Base-by-base conservation (phyloP, 2,113 vertebrate species). In the Sceloporus tristichus region DNA sequence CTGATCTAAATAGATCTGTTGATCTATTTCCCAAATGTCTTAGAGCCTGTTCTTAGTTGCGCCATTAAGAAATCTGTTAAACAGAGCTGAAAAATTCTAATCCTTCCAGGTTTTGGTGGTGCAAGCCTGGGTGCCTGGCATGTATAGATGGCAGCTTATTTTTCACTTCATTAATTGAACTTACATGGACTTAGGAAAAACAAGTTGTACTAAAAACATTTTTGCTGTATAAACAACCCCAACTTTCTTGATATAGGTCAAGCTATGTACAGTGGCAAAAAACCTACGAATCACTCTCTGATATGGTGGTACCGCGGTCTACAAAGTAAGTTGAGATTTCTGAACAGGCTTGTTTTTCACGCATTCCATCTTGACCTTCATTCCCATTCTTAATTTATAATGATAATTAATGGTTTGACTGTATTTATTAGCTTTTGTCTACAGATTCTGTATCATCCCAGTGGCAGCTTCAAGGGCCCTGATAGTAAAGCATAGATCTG, bases 301-400 rank as follows among this genome's bases (percentile, higher is more conserved):
- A 98, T 85, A 99, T 99, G 97, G 98, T 99, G 86, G 98, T 99
- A 77, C 99, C 99, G 38, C 98, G 98, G 85, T 99, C 99, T 10
- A 99, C 98, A 94, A 98, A 98, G 98, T 99, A 95, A 97, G 98
- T 95, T 62, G 78, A 91, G 71, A 82, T 84, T 85, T 74, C 85
- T 54, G 0, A 11, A 73, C 40, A 42, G 79, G 27, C 27, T 77
- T 42, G 16, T 40, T 25, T 53, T 38, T 70, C 40, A 38, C 74
- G 2, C 19, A 48, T 89, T 90, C n/a, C 74, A 38, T 6, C 42
- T 80, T 85, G 27, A 13, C 9, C 19, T 10, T 29, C 62, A 3
- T 59, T 56, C 53, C 40, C 54, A 23, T 16, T 9, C 1, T 14
- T 56, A 2, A 23, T 79, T 78, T 59, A 10, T 13, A 59, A 59